Evolutionary conservation across 35 echinoderm and acorn worm genomes (phyloP).

Genomic region (Anneissia japonica): DNA sequence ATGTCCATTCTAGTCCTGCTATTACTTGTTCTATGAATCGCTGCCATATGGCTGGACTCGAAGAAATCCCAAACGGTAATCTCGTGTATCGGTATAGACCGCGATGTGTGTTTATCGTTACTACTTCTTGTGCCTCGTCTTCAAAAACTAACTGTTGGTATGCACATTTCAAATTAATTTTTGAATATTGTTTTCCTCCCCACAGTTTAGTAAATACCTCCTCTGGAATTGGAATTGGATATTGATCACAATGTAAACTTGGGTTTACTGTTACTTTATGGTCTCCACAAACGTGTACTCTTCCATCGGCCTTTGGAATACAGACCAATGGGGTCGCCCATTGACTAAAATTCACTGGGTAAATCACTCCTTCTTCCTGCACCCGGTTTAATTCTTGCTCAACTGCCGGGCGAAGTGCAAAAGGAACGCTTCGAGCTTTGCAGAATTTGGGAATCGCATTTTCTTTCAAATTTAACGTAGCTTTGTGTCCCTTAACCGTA

Average conservation of each 20-base stretch:
- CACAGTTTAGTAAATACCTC: too few species aligned
- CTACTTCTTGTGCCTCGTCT: not conserved
- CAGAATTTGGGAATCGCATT: constrained; percentile 3
- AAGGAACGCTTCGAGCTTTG: constrained; percentile 46
- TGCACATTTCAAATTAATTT: constrained; percentile 2
- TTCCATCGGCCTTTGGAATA: constrained; percentile 37
- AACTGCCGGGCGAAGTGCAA: constrained; percentile 7
- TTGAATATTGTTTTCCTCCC: not conserved
- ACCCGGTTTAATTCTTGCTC: constrained; percentile 18
- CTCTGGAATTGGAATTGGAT: not conserved
- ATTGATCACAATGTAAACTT: not conserved
- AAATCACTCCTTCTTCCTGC: constrained; percentile 18
- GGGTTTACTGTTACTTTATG: constrained; percentile 16
- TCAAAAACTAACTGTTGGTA: constrained; percentile 25
- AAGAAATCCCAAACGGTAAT: constrained; percentile 23
- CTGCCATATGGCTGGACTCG: constrained; percentile 26
- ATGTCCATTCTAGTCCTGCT: constrained; percentile 27
- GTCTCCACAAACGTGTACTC: constrained; percentile 27
- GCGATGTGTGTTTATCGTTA: constrained; percentile 7
- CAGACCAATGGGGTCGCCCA: constrained; percentile 39
- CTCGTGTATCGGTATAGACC: not conserved
- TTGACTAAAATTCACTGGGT: constrained; percentile 22
- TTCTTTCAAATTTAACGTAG: constrained; percentile 14
- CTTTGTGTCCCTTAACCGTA: constrained; percentile 11
- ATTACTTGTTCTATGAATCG: constrained; percentile 40